Base-by-base conservation (phyloP, 2,888 invertebrate genomes). In the Drosophila pseudotakahashii region DNA sequence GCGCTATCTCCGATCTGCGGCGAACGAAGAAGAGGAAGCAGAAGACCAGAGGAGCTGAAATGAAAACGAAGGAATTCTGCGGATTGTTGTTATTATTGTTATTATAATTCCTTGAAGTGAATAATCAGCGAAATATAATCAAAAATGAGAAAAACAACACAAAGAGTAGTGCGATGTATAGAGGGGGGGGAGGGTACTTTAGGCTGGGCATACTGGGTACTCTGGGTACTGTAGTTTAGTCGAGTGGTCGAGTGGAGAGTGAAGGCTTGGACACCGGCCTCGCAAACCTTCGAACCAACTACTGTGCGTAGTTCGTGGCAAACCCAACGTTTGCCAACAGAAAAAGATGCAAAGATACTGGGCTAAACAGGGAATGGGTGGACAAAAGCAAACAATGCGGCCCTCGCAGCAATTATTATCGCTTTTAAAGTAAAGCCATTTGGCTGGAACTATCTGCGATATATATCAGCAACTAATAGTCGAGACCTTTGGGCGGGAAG, bases 61-160 rank as follows among this genome's bases (percentile, higher is more conserved):
- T 64, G 48, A 73, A 68, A 71, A 57, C 73, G 51, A 73, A 89
- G 84, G 89, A 90, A 90, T 90, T 90, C 90, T 90, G 90, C 89
- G 89, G 90, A 90, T 90, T 90, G 90, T 90, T 90, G 90, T 90
- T 90, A 90, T 90, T 90, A 90, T 90, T 90, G 90, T 90, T 90
- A 90, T 90, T 90, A 90, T 90, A 90, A 90, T 90, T 90, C 90
- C 90, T 90, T 90, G 90, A 90, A 90, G 90, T 90, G 90, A 88
- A 88, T 90, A 71, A 90, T 90, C 90, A 90, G 90, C 89, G 78
- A 89, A 90, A 90, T 89, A 89, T 90, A 90, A 90, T 90, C 88
- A 89, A 83, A 78, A 85, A 89, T 80, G 77, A 79, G 79, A 86
- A 78, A 77, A 74, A 76, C 77, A 76, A 64, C 67, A 48, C 66